Base-by-base conservation (phyloP, 2,113 vertebrate genomes). In the Anthoscopus minutus region DNA sequence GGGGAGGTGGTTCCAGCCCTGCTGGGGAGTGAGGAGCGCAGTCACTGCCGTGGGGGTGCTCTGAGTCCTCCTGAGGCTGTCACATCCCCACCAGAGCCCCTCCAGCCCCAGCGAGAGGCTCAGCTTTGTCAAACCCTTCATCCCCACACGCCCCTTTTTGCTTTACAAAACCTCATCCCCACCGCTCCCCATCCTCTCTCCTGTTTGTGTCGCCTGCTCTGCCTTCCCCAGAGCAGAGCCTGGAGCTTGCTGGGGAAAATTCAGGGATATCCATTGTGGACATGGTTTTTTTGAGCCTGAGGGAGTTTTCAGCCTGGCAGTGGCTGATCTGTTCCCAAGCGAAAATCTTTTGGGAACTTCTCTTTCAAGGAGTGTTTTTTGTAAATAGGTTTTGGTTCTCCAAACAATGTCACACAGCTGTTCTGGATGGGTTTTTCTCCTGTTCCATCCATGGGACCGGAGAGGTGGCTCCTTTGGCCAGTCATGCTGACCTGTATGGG, bases 31-130 rank as follows among this genome's bases (percentile, higher is more conserved):
- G 86, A 86, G 60, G 70, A 70, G 56, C 10, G 3, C 45, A 37
- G n/a, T 2, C 1, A 3, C 67, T 69, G 66, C 73, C 1, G 2
- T 37, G 45, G 38, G 18, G 7, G 13, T 72, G 83, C 21, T 2
- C 73, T 1, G 60, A 0, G 50, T 40, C 6, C 1, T 3, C 16
- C 48, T 1, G 17, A 6, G 48, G 54, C 7, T 24, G 48, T 9
- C 4, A 1, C 56, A 44, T 31, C 89, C 79, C 24, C 15, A 54
- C 64, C 8, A 0, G 22, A 11, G 28, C 72, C 25, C 31, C 60
- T 28, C 66, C 64, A 40, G 48, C 42, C 58, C 86, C 19, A 4
- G 9, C 10, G 13, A 11, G 22, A 20, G 47, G 23, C 33, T 48
- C 54, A 9, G 51, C 35, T 77, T 27, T 40, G 45, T 8, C 78